Base-by-base conservation (phyloP, 2,797 vertebrate genomes). In the Eulemur albifrons region DNA sequence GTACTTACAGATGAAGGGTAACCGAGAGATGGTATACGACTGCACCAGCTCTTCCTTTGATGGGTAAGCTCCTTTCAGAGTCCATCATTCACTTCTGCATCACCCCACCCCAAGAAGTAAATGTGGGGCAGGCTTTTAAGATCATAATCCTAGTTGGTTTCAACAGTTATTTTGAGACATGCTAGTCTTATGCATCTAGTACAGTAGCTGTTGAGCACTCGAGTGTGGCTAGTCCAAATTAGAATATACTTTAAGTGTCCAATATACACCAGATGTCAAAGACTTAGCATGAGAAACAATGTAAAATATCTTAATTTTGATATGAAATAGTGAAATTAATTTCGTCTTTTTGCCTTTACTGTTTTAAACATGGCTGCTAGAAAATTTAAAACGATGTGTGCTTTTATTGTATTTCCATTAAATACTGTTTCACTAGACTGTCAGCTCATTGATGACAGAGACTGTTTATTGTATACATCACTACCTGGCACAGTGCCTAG, bases 31-130 rank as follows among this genome's bases (percentile, higher is more conserved):
- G 99, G 99, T 99, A 21, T 99, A 99, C 75, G 99, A 99, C 96
- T 99, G 99, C 98, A 99, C 99, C 65, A 99, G 99, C 96, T 99
- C 99, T 30, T 99, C 99, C 3, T 99, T 99, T 96, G 99, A 99
- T 65, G 99, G 99, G 99, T 99, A 98, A 97, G 97, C 21, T 8
- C 50, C n/a, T 83, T 83, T 79, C 30, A 40, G 1, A 12, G 35
- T 40, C 45, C 32, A 54, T 61, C n/a, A 15, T 88, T 96, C 25
- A 13, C 76, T 38, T 93, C 30, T 35, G 3, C 7, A 7, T 84
- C 45, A 50, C 25, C n/a, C 21, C 32, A 20, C 32, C 30, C 15
- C 57, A 67, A 32, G n/a, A 72, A 82, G 76, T 72, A 38, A 77
- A 30, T 38, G 25, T 18, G 59, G 27, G 5, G 5, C 72, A 88